These are phyloP conservation scores for Plebejus melissa DNA, from an alignment of 2,888 invertebrate species.

Conservation along the genomic window DNA sequence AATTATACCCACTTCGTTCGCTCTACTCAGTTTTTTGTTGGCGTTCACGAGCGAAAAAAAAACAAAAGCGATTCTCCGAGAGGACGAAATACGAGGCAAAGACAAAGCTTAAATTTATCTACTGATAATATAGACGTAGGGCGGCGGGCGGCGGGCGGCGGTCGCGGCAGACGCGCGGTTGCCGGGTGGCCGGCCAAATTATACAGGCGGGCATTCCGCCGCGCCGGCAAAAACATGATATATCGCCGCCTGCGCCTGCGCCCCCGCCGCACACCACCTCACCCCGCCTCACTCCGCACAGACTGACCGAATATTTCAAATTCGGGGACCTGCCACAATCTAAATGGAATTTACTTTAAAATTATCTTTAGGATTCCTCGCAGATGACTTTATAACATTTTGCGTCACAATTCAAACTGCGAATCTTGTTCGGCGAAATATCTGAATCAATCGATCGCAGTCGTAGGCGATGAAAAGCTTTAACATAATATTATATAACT, in stretches of 20 bases:
- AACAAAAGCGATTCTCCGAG: conserved; percentile 73
- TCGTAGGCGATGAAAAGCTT: not conserved
- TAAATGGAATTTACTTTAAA: conserved; percentile 66
- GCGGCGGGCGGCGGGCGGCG: conserved; percentile 70
- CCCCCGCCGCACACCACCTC: not conserved
- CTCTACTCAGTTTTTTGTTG: conserved; percentile 77
- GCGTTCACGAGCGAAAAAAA: conserved; percentile 61
- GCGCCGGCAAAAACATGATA: conserved; percentile 74
- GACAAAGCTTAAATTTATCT: conserved; percentile 79
- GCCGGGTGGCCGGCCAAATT: conserved; percentile 73
- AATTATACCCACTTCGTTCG: conserved; percentile 79
- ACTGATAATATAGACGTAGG: conserved; percentile 80
- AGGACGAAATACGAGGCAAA: conserved; percentile 79
- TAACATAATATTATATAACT: not conserved
- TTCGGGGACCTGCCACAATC: conserved; percentile 69
- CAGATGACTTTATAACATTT: conserved; percentile 55
- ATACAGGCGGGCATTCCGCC: conserved; percentile 73
- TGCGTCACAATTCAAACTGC: conserved; percentile 35
- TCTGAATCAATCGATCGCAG: not conserved
- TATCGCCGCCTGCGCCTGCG: conserved; percentile 57
- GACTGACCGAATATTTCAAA: conserved; percentile 73
- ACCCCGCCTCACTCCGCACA: not conserved
- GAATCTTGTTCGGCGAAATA: conserved; percentile 5
- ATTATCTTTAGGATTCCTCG: conserved; percentile 59
- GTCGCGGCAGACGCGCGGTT: conserved; percentile 66